phyloP scores from a whole-genome alignment of 2,888 invertebrate genomes.

The Metallyticus violacea region DNA sequence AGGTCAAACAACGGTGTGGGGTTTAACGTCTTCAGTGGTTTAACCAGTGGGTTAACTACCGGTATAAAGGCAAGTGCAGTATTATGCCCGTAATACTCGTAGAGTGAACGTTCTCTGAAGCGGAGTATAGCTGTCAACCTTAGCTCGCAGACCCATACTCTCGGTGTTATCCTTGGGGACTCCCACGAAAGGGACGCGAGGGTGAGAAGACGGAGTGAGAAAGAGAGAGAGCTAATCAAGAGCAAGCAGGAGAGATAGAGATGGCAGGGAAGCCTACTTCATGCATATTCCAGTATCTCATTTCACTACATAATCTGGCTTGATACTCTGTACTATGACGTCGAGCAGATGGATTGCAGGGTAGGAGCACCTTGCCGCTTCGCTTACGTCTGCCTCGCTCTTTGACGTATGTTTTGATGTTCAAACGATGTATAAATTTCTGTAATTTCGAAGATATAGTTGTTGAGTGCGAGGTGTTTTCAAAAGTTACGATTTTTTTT shows the following conservation, averaged over 20 bases:
- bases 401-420: background rate
- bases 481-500: too few relatives aligned
- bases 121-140: background rate
- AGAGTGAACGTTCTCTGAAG: background rate
- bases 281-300: conserved; percentile 25
- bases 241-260: too few relatives aligned
- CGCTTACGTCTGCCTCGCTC: background rate
- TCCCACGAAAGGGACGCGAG: conserved; percentile 3
- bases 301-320: conserved; percentile 18
- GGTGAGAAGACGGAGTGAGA: too few relatives aligned
- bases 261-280: background rate
- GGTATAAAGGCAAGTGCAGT: background rate
- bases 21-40: background rate
- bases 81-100: background rate
- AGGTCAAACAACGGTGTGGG: background rate
- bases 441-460: background rate
- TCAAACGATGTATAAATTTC: background rate
- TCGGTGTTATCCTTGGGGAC: conserved; percentile 2
- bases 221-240: too few relatives aligned
- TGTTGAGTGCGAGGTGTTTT: background rate
- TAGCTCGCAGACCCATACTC: background rate
- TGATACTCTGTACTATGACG: conserved; percentile 7
- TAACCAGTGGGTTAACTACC: background rate
- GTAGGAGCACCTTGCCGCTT: background rate
- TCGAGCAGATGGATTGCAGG: background rate